Conservation (phyloP, 2,888 invertebrate species). For the Drosophila robusta region DNA sequence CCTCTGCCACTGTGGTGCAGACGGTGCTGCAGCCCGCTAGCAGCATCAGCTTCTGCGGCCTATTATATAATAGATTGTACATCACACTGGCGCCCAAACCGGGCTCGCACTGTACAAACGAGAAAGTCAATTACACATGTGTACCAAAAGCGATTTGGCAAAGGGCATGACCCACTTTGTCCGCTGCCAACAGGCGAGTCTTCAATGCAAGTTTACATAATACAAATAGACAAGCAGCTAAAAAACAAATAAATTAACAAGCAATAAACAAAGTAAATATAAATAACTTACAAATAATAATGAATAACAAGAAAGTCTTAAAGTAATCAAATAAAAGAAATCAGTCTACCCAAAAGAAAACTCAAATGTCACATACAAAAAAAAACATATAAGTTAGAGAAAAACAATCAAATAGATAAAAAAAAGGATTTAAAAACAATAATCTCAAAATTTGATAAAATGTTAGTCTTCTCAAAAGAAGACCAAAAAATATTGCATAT, state of each 20-base stretch:
- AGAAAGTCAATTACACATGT: conserved; percentile 50
- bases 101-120: conserved; percentile 94
- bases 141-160: conserved; percentile 42
- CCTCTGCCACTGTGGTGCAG: conserved; percentile 99
- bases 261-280: not conserved
- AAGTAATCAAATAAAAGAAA: too few relatives aligned
- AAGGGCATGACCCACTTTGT: conserved; percentile 55
- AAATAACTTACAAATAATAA: too few relatives aligned
- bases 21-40: conserved; percentile 99
- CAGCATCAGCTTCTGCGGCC: conserved; percentile 96
- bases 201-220: conserved; percentile 41
- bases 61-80: conserved; percentile 98
- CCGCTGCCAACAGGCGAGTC: conserved; percentile 33
- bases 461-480: too few relatives aligned
- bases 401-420: too few relatives aligned
- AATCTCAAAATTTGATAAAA: too few relatives aligned
- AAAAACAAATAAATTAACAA: conserved; percentile 16
- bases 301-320: too few relatives aligned
- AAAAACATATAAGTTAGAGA: too few relatives aligned
- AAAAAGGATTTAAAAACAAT: too few relatives aligned
- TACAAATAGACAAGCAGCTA: conserved; percentile 7
- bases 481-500: too few relatives aligned
- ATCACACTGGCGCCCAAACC: conserved; percentile 99
- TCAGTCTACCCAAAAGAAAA: too few relatives aligned
- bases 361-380: too few relatives aligned